Evolutionary conservation across 2,113 vertebrate species (phyloP).

Genomic region (Calyptomena viridis): DNA sequence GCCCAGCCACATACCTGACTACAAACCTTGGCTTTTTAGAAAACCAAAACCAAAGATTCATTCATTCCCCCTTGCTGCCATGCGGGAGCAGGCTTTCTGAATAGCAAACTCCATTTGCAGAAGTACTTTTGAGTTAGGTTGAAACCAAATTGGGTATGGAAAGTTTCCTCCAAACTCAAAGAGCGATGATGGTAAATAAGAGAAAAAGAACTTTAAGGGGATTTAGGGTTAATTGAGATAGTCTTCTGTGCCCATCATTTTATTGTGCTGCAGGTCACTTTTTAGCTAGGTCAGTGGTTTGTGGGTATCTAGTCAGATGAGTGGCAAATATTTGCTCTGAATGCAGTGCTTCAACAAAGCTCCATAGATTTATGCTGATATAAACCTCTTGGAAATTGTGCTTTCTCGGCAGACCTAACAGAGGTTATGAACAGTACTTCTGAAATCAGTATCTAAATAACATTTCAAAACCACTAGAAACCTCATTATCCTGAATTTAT

Average conservation of each 20-base stretch:
- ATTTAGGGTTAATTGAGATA: background rate
- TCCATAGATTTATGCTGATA: background rate
- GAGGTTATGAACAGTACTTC: conserved; percentile 14
- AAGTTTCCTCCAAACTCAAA: background rate
- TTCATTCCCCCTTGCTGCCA: background rate
- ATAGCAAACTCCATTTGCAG: background rate
- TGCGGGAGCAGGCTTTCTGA: background rate
- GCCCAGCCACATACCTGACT: background rate
- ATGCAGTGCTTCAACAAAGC: background rate
- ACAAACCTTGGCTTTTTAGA: background rate
- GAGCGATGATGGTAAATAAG: background rate
- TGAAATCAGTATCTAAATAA: conserved; percentile 61
- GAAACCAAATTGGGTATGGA: background rate
- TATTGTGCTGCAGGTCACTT: background rate
- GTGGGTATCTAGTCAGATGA: background rate
- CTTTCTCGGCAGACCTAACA: background rate
- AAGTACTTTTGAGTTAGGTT: background rate
- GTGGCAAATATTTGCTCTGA: background rate
- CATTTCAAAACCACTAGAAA: conserved; percentile 32
- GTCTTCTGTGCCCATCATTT: background rate
- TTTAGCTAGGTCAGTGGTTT: background rate
- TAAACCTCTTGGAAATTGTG: conserved; percentile 8
- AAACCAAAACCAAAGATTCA: background rate
- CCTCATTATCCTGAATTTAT: background rate
- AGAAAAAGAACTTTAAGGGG: background rate